Evolutionary conservation across 1,140 invertebrate genomes (phyloP).

Genomic region (Calosoma granatense): DNA sequence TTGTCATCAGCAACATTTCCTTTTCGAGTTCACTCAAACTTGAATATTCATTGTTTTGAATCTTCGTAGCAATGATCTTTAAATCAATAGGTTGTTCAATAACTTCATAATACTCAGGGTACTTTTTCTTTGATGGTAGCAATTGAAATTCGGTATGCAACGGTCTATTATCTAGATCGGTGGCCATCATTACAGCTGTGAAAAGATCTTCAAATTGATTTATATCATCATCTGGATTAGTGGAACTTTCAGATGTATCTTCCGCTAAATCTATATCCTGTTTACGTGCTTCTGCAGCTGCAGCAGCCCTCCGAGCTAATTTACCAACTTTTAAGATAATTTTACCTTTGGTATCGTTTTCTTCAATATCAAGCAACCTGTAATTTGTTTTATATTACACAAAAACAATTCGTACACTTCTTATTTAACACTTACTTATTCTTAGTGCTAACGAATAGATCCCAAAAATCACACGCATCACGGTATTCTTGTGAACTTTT

Average conservation of each 20-base stretch:
- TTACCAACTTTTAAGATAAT: constrained; percentile 45
- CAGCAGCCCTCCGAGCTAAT: constrained; percentile 33
- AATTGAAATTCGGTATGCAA: constrained; percentile 80
- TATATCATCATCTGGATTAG: constrained; percentile 58
- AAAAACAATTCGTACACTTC: not conserved
- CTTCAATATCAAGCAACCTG: constrained; percentile 36
- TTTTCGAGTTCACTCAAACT: constrained; percentile 75
- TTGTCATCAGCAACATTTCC: constrained; percentile 83
- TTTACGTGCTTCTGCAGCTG: constrained; percentile 28
- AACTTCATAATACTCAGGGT: constrained; percentile 95
- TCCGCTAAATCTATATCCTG: constrained; percentile 39
- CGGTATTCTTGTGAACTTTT: constrained; percentile 75
- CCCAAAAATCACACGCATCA: constrained; percentile 86
- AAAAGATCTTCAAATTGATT: constrained; percentile 71
- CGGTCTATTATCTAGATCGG: constrained; percentile 63
- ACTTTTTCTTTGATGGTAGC: constrained; percentile 80
- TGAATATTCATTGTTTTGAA: constrained; percentile 72
- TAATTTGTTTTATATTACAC: too few species aligned
- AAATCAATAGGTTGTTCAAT: constrained; percentile 95
- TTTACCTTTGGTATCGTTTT: constrained; percentile 45
- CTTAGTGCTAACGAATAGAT: constrained; percentile 56
- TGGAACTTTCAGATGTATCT: constrained; percentile 59
- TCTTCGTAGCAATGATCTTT: constrained; percentile 83
- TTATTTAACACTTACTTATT: constrained; percentile 28
- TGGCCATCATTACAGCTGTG: constrained; percentile 67